Conservation (phyloP, 2,797 vertebrate genomes). For the Botia kubotai region DNA sequence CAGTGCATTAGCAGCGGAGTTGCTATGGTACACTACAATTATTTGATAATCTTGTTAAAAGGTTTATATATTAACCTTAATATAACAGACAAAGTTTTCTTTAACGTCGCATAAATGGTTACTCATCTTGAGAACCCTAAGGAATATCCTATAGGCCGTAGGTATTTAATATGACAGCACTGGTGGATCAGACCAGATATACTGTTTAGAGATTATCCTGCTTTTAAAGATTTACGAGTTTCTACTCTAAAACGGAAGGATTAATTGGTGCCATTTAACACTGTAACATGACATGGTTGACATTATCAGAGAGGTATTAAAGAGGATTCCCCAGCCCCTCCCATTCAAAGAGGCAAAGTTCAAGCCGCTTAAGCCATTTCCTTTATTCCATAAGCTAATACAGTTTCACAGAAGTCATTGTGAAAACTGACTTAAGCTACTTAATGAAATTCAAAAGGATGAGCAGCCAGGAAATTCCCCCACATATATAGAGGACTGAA, state of each 20-base stretch:
- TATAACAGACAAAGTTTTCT: background rate
- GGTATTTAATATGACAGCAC: constrained; percentile 19
- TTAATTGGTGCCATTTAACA: constrained; percentile 64
- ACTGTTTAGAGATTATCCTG: constrained; percentile 57
- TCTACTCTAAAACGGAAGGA: constrained; percentile 59
- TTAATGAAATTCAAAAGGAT: constrained; percentile 61
- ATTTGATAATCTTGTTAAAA: too few species aligned
- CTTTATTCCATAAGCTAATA: constrained; percentile 55
- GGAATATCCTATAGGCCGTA: constrained; percentile 7
- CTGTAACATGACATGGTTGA: constrained; percentile 59
- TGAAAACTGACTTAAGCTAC: constrained; percentile 60
- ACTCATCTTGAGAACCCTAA: background rate
- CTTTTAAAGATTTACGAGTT: constrained; percentile 60
- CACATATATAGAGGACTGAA: constrained; percentile 30
- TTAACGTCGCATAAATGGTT: background rate
- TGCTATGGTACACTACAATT: too few species aligned
- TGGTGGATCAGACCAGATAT: constrained; percentile 48
- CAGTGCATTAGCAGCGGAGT: too few species aligned
- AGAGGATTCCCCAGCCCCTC: constrained; percentile 48
- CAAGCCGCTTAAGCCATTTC: constrained; percentile 54
- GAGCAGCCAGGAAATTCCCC: constrained; percentile 39
- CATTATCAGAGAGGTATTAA: constrained; percentile 59
- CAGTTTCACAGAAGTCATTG: constrained; percentile 52
- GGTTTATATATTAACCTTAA: background rate
- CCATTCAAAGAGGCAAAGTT: constrained; percentile 58